These are phyloP conservation scores for Peromyscus polionotus DNA, from an alignment of 2,113 vertebrate species.

Conservation along the genomic window DNA sequence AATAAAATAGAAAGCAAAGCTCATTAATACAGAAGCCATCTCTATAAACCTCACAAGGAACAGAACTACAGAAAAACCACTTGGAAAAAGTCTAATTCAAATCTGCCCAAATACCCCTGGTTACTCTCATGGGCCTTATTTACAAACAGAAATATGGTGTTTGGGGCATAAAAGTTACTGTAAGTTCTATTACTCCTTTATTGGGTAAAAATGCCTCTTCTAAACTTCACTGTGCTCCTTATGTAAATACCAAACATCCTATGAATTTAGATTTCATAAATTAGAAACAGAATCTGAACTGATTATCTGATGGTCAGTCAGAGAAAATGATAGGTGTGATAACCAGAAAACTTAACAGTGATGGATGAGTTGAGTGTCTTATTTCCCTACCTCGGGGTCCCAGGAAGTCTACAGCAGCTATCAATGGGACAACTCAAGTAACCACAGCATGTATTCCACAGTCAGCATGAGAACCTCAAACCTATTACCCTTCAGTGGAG, in stretches of 20 bases:
- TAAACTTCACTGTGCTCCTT: not conserved
- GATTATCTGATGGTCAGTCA: not conserved
- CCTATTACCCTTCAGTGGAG: not conserved
- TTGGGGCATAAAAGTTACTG: not conserved
- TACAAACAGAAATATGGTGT: not conserved
- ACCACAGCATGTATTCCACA: too few relatives aligned
- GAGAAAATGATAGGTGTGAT: not conserved
- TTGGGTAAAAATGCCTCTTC: not conserved
- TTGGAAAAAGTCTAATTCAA: conserved; percentile 69
- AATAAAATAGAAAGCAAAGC: conserved; percentile 86
- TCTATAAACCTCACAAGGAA: conserved; percentile 77
- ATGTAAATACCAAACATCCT: not conserved
- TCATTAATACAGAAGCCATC: conserved; percentile 88
- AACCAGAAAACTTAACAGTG: not conserved
- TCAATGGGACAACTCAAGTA: not conserved
- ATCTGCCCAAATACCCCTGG: conserved; percentile 48
- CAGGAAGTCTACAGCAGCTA: not conserved
- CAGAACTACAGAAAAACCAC: conserved; percentile 73
- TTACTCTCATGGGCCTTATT: not conserved
- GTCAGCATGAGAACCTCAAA: not conserved
- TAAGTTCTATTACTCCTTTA: not conserved
- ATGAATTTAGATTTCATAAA: not conserved
- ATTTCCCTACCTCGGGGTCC: not conserved
- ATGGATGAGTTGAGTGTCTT: not conserved
- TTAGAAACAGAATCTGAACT: not conserved